Base-by-base conservation (phyloP, 2,797 vertebrate species). In the Acridotheres tristis region DNA sequence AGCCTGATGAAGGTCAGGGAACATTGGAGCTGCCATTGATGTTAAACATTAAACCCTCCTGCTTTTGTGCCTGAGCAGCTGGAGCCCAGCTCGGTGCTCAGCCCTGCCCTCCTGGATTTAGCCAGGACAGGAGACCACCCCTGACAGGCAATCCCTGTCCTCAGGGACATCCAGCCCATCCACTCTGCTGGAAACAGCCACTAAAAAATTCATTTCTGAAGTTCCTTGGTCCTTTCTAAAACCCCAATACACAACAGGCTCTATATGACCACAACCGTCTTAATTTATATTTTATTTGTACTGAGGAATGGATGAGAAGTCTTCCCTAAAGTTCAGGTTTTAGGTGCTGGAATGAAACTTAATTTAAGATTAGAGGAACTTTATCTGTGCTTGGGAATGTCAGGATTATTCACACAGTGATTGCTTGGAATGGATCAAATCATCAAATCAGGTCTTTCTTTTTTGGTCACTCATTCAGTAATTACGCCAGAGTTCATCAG, bases 1-100 rank as follows among this genome's bases (percentile, higher is more conserved):
- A 57, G 87, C 82, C 76, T 36, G 74, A 45, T 67, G 96, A 95
- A 97, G 96, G 94, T 96, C 96, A 95, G 54, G 93, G 93, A 93
- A 87, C 30, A 15, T 32, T 86, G 92, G 57, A 67, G 86, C 93
- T 94, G 96, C 79, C 88, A 73, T 5, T 95, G 95, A 96, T 93
- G 95, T 91, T 62, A 88, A 93, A 96, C 81, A 79, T 7, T 3
- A 73, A 93, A 94, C 85, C 78, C 87, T 74, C 71, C 38, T 16
- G 83, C 91, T 94, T 96, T 96, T 96, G 77, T 96, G 34, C 32
- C 4, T 9, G 19, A 93, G 74, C 81, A 80, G 90, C 86, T 89
- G 90, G 80, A 85, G 38, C 50, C 32, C 51, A 9, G 51, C 68
- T 14, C 23, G 1, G 29, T 32, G 74, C 65, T 27, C 47, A 42